A percentile compares a stretch with the other conserved stretches of the same genome.
These are phyloP conservation scores for Glyphotaelius pellucidus DNA, from an alignment of 2,888 invertebrate species.

Conservation along the genomic window DNA sequence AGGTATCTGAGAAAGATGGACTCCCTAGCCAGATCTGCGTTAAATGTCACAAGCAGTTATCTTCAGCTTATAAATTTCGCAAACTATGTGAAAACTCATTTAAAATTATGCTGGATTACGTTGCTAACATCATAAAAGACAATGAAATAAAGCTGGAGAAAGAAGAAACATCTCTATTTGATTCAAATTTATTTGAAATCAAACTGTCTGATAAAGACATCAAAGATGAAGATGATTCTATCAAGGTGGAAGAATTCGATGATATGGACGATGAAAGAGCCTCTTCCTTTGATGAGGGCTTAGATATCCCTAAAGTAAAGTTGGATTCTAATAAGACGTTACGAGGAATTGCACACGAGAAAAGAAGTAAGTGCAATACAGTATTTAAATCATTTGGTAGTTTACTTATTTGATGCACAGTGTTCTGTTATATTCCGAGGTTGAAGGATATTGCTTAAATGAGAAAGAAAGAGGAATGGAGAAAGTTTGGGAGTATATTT, in stretches of 20 bases:
- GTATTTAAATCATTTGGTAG: not conserved
- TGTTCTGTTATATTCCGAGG: not conserved
- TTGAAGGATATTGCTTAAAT: not conserved
- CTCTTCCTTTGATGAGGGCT: slow-evolving; percentile 2
- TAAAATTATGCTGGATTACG: slow-evolving; percentile 47
- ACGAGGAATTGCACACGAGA: not conserved
- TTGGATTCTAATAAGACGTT: not conserved
- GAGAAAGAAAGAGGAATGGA: not conserved
- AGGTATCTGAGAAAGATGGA: slow-evolving; percentile 55
- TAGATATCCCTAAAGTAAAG: not conserved
- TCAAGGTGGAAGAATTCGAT: slow-evolving; percentile 2
- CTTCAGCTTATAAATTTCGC: slow-evolving; percentile 61
- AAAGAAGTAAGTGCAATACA: slow-evolving; percentile 33
- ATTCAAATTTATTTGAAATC: slow-evolving; percentile 27
- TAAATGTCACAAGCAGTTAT: slow-evolving; percentile 57
- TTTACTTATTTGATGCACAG: too few relatives aligned
- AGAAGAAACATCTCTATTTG: slow-evolving; percentile 42
- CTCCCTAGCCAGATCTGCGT: slow-evolving; percentile 58
- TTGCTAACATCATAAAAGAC: slow-evolving; percentile 22
- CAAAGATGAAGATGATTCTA: slow-evolving; percentile 13
- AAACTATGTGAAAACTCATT: slow-evolving; percentile 56
- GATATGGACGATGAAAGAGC: slow-evolving; percentile 32
- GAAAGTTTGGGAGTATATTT: not conserved
- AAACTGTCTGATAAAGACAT: not conserved
- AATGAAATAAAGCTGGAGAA: slow-evolving; percentile 46